Evolutionary conservation across 2,113 vertebrate genomes (phyloP), one percentile per base, ranked within the genome.

Genomic region (Gambusia holbrooki): DNA sequence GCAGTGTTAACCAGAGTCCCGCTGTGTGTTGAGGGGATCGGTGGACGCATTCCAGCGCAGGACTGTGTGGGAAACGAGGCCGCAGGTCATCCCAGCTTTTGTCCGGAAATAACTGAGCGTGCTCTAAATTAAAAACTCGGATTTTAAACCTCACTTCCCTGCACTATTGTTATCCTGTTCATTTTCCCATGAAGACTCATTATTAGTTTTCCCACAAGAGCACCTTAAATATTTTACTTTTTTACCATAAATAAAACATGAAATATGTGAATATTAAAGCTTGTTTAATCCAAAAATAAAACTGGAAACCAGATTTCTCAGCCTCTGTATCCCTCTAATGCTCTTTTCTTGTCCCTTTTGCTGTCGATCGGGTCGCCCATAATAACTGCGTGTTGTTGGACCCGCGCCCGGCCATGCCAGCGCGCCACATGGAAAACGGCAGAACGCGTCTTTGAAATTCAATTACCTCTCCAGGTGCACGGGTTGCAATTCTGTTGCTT

Each of bases 371-470:
- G 40, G 29, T 65, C 67, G 42, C 60, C 58, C 29, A 1, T 45
- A 45, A 71, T 88, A 74, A 84, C 82, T 74, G 62, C 66, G 6
- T 69, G 78, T 77, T 88, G 67, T 86, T 83, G 85, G 77, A 73
- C 73, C 69, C 68, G 4, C 67, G 79, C 29, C 76, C 40, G 86
- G 61, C 69, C 79, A 15, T 71, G 77, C 80, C 65, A 69, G 42
- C 32, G 81, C 73, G 80, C 71, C 78, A 37, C 82, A 89, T 89
- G 87, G 85, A 85, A 87, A 86, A 80, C 79, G 84, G 83, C 29
- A 86, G 81, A 78, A 27, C 62, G 69, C 69, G 73, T 84, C 85
- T 86, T 75, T 90, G 88, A 84, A 90, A 92, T 84, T 82, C 86
- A 88, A 73, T 92, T 87, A 88, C 86, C 77, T 66, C 54, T 71